Conservation (phyloP, 1,140 invertebrate genomes). For the Glomeris maerens region DNA sequence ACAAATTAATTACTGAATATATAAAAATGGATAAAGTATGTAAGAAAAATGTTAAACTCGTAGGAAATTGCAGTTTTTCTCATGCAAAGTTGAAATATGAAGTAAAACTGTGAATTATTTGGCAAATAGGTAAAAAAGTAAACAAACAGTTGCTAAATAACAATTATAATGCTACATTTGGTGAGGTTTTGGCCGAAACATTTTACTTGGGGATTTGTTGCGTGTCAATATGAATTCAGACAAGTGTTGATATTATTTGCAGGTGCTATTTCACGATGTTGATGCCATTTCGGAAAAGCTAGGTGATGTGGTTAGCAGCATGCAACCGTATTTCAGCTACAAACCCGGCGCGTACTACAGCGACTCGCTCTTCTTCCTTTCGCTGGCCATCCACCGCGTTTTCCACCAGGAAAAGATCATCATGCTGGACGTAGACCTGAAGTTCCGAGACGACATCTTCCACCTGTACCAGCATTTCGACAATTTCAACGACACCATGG, state of each 20-base stretch:
- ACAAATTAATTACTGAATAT: neutral
- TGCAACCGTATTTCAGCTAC: constrained; percentile 60
- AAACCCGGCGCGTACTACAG: constrained; percentile 66
- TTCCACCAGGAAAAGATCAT: constrained; percentile 46
- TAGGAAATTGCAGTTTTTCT: too few relatives aligned
- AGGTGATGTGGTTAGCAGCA: constrained; percentile 45
- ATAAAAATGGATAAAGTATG: too few relatives aligned
- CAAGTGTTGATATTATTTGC: constrained; percentile 22
- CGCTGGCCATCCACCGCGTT: constrained; percentile 55
- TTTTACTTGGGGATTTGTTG: constrained; percentile 5
- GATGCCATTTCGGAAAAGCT: constrained; percentile 43
- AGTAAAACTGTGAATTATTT: neutral
- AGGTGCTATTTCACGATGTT: constrained; percentile 48
- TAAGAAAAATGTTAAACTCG: too few relatives aligned
- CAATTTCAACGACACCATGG: constrained; percentile 39
- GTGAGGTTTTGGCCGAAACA: constrained; percentile 3
- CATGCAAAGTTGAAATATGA: neutral
- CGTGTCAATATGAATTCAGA: constrained; percentile 25
- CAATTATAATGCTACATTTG: neutral
- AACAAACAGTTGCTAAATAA: neutral
- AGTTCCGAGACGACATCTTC: constrained; percentile 53
- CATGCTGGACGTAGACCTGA: constrained; percentile 64
- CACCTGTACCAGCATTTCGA: constrained; percentile 53
- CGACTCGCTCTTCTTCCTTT: constrained; percentile 65
- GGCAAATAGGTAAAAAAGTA: neutral